Conservation (phyloP, 2,113 vertebrate genomes). For the Pycnonotus jocosus region DNA sequence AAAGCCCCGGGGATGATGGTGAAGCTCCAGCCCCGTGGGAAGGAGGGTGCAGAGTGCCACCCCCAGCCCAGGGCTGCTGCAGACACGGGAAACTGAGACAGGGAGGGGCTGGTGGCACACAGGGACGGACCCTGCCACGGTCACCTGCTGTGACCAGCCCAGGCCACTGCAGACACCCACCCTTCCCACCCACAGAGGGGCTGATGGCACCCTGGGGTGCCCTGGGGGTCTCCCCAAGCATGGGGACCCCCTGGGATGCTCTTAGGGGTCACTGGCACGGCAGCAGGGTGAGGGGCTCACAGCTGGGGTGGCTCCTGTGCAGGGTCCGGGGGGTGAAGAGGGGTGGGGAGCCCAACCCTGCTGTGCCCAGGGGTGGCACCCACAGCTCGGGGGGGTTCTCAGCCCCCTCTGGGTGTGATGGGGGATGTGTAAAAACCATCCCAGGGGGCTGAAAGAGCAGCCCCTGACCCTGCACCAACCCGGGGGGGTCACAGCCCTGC, state of each 20-base stretch:
- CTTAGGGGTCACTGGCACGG: neutral
- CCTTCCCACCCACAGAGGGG: neutral
- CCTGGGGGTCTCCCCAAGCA: neutral
- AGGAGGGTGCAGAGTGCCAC: neutral
- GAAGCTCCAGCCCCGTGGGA: neutral
- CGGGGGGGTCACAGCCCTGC: neutral
- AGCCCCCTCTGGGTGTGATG: fast-evolving
- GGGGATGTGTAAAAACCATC: neutral
- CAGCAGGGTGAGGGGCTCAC: fast-evolving
- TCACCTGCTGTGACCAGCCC: neutral
- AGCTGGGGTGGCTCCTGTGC: too few species aligned
- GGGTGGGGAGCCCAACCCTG: neutral
- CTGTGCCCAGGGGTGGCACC: neutral
- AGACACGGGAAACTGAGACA: neutral
- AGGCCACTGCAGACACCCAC: neutral
- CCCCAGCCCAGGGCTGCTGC: neutral
- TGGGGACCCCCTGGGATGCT: neutral
- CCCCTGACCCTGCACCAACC: fast-evolving
- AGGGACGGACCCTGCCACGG: neutral
- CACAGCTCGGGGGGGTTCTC: fast-evolving
- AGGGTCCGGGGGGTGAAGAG: neutral
- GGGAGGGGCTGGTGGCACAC: neutral
- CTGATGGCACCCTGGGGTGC: neutral
- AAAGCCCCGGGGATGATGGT: fast-evolving
- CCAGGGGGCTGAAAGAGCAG: neutral